Conservation (phyloP, 2,797 vertebrate genomes). For the Lutra lutra region DNA sequence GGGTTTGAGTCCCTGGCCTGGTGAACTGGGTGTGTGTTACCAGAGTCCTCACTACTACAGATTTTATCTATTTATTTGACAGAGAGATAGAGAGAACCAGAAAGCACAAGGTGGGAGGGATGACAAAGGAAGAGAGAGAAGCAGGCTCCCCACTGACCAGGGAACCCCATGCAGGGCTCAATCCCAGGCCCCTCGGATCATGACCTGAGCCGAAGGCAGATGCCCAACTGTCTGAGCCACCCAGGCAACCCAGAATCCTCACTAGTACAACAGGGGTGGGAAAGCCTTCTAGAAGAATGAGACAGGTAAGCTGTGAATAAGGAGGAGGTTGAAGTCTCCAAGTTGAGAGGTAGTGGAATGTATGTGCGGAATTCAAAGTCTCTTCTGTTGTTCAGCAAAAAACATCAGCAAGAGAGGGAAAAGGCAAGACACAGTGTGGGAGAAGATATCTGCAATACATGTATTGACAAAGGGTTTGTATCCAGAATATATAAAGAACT, state of each 20-base stretch:
- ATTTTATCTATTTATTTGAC: not conserved
- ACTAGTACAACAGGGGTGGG: not conserved
- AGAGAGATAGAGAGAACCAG: not conserved
- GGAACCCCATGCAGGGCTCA: not conserved
- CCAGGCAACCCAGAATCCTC: not conserved
- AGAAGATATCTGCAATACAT: not conserved
- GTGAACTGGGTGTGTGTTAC: not conserved
- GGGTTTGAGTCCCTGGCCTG: not conserved
- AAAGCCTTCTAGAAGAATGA: not conserved
- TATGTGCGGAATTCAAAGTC: not conserved
- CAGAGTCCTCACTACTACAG: not conserved
- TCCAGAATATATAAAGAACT: not conserved
- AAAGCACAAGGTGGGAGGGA: not conserved
- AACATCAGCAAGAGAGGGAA: not conserved
- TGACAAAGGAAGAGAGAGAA: not conserved
- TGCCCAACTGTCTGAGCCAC: not conserved
- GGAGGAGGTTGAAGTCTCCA: not conserved
- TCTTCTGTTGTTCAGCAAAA: not conserved
- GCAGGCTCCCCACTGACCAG: not conserved
- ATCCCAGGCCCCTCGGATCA: not conserved
- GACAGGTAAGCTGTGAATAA: not conserved
- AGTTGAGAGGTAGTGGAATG: not conserved
- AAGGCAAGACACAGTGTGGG: not conserved
- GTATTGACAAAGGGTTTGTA: not conserved
- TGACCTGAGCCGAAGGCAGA: not conserved